Evolutionary conservation across 1,140 invertebrate species (phyloP), one percentile per base, ranked within the genome.

Genomic region (Lordiphosa collinella): DNA sequence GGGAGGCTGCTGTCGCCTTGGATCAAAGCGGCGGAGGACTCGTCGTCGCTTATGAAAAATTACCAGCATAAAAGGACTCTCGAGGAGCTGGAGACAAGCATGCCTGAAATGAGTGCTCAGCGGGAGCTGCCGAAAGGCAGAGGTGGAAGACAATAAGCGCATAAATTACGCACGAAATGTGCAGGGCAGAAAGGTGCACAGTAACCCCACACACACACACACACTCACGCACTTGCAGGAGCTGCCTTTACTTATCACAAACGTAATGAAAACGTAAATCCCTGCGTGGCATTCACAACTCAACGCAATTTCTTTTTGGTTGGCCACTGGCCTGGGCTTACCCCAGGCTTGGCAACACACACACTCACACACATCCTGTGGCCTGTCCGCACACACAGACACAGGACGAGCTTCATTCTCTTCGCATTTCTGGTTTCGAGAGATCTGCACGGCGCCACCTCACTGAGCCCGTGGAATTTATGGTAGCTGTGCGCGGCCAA

Each of bases 181-280:
- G 66, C 66, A 54, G 29, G 40, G 37, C 13, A 60, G 57, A 68
- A 68, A 60, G 55, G 54, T 65, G 31, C 56, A 58, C 22, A 53
- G 36, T 40, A 38, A 50, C 13, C 70, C 31, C n/a, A n/a, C n/a
- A n/a, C n/a, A n/a, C n/a, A n/a, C n/a, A n/a, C n/a, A 71, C 35
- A 36, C 47, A 57, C 38, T 29, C 36, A 36, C 10, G 32, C 36
- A 34, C 31, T 8, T 29, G 8, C 25, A 1, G 25, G 25, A 14
- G 16, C 44, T 53, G 50, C 48, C 50, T 51, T 47, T 53, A 59
- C 47, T 72, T 71, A 71, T 57, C 43, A 65, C 63, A 84, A 78
- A 84, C 60, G 78, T 84, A 84, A 84, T 84, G 78, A 84, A 84
- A 84, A 84, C 78, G 72, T 84, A 76, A 84, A 84, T 84, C 78